phyloP scores from a whole-genome alignment of 2,113 vertebrate genomes.

The Calonectris borealis region DNA sequence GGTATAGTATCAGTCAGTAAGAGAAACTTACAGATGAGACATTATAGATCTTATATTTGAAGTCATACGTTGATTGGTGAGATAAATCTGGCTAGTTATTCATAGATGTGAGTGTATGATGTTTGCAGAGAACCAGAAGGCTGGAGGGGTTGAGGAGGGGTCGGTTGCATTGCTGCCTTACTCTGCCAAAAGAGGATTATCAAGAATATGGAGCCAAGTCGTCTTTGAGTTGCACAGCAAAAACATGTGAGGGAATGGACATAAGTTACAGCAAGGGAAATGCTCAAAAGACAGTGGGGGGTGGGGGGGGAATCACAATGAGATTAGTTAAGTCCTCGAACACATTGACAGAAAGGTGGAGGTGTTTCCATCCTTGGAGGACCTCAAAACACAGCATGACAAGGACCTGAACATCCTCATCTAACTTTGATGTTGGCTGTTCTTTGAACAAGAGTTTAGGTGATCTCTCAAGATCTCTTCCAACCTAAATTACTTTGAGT shows the following conservation, averaged over 20 bases:
- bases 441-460: background rate
- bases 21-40: background rate
- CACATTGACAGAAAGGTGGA: background rate
- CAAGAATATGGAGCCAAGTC: background rate
- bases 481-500: background rate
- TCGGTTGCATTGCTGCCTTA: background rate
- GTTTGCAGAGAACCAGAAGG: background rate
- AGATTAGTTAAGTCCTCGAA: background rate
- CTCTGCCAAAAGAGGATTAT: background rate
- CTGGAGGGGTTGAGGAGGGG: background rate
- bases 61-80: background rate
- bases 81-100: background rate
- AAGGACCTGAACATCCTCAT: background rate
- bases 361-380: background rate
- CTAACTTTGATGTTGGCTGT: background rate
- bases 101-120: background rate
- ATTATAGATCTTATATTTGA: background rate
- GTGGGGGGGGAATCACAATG: too few relatives aligned
- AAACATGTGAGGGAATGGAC: accelerated
- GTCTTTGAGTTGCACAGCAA: background rate
- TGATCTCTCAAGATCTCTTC: background rate
- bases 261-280: background rate
- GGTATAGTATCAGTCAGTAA: background rate
- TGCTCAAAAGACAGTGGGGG: background rate
- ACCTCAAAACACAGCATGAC: background rate